Percentiles rank a stretch among this genome's conserved stretches.
phyloP scores from a whole-genome alignment of 2,888 invertebrate species.

The Argyra leucocephala region DNA sequence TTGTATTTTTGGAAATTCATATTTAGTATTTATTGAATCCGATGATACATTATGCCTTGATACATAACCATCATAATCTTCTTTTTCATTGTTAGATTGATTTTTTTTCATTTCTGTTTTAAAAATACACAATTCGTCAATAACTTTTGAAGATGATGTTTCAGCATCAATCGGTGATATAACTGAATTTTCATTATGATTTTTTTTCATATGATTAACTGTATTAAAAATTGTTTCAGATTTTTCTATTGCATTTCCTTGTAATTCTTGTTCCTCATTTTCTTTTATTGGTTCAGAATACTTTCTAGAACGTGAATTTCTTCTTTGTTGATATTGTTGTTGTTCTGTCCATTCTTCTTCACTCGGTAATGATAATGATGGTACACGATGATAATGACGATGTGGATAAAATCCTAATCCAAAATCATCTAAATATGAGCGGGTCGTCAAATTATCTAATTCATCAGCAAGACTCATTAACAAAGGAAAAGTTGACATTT shows the following conservation, averaged over 20 bases:
- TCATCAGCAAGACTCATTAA: slow-evolving; percentile 41
- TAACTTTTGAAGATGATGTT: neutral
- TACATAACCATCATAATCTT: neutral
- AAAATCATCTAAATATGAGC: slow-evolving; percentile 41
- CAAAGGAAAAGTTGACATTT: slow-evolving; percentile 41
- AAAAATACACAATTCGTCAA: neutral
- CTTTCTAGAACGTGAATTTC: neutral
- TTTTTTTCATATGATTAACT: neutral
- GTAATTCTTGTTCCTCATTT: neutral
- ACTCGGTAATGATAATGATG: slow-evolving; percentile 40
- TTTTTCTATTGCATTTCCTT: neutral
- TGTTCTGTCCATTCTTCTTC: slow-evolving; percentile 39
- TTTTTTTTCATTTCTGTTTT: neutral
- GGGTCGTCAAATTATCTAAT: slow-evolving; percentile 40
- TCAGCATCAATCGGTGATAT: neutral
- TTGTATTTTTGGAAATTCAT: neutral
- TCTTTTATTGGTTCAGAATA: neutral
- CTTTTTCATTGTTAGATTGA: neutral
- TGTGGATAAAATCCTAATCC: slow-evolving; percentile 42
- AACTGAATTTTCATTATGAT: neutral
- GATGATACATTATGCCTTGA: neutral
- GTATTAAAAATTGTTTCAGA: neutral
- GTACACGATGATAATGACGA: slow-evolving; percentile 39
- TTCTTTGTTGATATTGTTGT: slow-evolving; percentile 18
- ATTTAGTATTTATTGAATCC: neutral